Evolutionary conservation across 2,888 invertebrate species (phyloP).

Genomic region (Emmelina monodactyla): DNA sequence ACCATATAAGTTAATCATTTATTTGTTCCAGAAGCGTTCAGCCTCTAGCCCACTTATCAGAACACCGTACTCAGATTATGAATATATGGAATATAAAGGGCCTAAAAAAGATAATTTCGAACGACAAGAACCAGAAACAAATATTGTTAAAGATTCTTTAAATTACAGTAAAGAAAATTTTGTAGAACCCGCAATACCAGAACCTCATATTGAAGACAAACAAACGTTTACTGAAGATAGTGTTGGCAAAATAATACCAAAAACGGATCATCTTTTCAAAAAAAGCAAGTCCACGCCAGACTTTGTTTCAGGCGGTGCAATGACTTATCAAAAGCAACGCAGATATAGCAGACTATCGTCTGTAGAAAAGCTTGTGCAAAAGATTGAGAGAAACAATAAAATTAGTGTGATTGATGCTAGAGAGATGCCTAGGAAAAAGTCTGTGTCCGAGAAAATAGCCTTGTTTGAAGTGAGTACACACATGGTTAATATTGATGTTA

Average conservation of each 20-base stretch:
- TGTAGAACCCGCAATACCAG: no score
- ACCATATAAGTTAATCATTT: no score
- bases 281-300: neutral
- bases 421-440: constrained; percentile 33
- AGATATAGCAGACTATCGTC: constrained; percentile 39
- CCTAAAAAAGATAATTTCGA: neutral
- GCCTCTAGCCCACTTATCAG: no score
- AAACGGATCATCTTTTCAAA: no score
- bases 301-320: constrained; percentile 28
- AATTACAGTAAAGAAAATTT: constrained; percentile 9
- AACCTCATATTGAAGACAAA: no score
- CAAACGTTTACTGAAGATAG: neutral
- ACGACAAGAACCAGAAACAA: neutral
- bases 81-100: neutral
- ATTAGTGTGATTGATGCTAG: constrained; percentile 27
- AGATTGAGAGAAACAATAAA: constrained; percentile 31
- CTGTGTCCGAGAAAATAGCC: constrained; percentile 43
- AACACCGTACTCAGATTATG: neutral
- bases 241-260: neutral
- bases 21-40: no score
- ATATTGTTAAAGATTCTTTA: neutral
- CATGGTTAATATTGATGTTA: no score
- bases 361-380: constrained; percentile 22
- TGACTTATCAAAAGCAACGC: constrained; percentile 33
- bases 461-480: constrained; percentile 46